Evolutionary conservation across 53 echinoderm and acorn worm species (phyloP), one percentile per base, ranked within the genome.

Genomic region (Astropecten irregularis): DNA sequence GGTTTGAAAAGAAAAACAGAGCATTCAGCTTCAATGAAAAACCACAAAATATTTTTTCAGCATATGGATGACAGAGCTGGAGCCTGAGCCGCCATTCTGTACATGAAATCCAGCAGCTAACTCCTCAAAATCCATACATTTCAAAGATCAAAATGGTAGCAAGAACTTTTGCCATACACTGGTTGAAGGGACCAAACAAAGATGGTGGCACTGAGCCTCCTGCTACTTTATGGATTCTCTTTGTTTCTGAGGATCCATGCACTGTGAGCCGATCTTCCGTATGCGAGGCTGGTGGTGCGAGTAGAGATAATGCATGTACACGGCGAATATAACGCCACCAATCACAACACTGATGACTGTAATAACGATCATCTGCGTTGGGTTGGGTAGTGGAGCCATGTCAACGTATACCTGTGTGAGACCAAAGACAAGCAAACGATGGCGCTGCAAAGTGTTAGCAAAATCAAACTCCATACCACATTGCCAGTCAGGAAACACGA

Each of bases 341-440:
- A 94, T 94, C 15, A 94, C 51, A 1, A 97, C 66, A 60, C 92
- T 92, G 37, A 90, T 85, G 3, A 88, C 71, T 10, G 91, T 88
- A 33, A 97, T 94, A 71, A 97, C 89, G 33, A 97, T 92, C 92
- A 94, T 87, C 77, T 90, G 88, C 40, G 91, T 89, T 4, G 94
- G 90, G 54, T 92, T 87, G 16, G 90, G 89, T 25, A 97, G 63
- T 0, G 91, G 90, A 1, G 92, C 90, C 27, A 66, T 49, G 73
- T 85, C 85, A 46, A 85, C 52, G 49, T 85, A 85, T 4, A 85
- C 60, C 85, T 85, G 51, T 13, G 25, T 3, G 6, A 49, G 7
- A 49, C 32, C 1, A 28, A 27, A 28, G 18, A 27, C 4, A 18
- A 38, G 13, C 10, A 64, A n/a, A n/a, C n/a, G n/a, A n/a, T n/a